A percentile compares a stretch with the other conserved stretches of the same genome.
phyloP scores from a whole-genome alignment of 2,888 invertebrate genomes.

The Cosmia pyralina region DNA sequence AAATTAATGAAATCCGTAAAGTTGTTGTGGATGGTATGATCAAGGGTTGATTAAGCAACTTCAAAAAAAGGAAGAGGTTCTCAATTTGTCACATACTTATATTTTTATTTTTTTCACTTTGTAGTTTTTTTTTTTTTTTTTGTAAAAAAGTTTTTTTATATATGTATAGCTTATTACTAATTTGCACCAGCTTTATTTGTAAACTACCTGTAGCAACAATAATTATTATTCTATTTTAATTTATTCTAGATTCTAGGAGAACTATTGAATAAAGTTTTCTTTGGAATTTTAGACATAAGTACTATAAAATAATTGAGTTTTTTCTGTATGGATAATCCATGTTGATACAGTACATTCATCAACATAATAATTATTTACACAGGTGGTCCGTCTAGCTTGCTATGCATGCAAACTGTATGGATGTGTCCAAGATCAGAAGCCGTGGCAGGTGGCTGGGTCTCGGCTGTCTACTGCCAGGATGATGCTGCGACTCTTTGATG shows the following conservation, averaged over 20 bases:
- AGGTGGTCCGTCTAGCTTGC: conserved; percentile 94
- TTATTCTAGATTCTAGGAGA: background rate
- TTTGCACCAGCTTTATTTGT: background rate
- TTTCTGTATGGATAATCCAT: background rate
- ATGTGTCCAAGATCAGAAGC: conserved; percentile 90
- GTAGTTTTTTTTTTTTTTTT: too few relatives aligned
- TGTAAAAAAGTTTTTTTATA: too few relatives aligned
- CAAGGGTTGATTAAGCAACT: too few relatives aligned
- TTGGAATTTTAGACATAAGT: background rate
- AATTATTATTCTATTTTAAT: background rate
- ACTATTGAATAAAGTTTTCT: background rate
- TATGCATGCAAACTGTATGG: conserved; percentile 94
- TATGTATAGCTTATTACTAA: too few relatives aligned
- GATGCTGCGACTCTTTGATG: conserved; percentile 95
- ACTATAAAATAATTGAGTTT: background rate
- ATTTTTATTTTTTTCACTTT: too few relatives aligned
- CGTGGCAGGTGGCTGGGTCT: conserved; percentile 91
- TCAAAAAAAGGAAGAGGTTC: too few relatives aligned
- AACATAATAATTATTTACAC: conserved; percentile 23
- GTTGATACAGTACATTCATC: background rate
- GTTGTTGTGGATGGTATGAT: too few relatives aligned
- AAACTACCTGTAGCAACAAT: background rate
- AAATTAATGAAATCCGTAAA: too few relatives aligned
- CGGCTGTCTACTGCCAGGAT: conserved; percentile 94
- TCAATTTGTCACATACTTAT: too few relatives aligned